phyloP scores from a whole-genome alignment of 1,140 invertebrate genomes.

The Leptinotarsa defecta region DNA sequence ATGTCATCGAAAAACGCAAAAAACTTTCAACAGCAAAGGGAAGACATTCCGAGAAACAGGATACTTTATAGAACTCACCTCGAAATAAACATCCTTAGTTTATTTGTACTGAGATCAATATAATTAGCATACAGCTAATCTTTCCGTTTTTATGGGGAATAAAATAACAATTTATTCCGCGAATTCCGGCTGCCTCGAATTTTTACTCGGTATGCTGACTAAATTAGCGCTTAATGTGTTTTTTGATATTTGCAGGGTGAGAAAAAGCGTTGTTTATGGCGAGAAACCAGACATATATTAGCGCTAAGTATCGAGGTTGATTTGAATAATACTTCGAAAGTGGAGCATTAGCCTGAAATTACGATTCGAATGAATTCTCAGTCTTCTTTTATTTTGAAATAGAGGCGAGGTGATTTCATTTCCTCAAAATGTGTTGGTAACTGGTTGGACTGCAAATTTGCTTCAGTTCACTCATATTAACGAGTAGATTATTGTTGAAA shows the following conservation, averaged over 20 bases:
- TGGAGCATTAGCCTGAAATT: conserved; percentile 16
- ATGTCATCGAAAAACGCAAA: too few relatives aligned
- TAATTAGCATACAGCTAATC: conserved; percentile 19
- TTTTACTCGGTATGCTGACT: conserved; percentile 4
- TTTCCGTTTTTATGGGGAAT: conserved; percentile 10
- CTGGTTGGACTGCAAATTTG: too few relatives aligned
- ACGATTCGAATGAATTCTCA: conserved; percentile 1
- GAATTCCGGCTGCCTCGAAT: background rate
- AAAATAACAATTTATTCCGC: conserved; percentile 15
- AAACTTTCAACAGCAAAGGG: too few relatives aligned
- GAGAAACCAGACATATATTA: conserved; percentile 10
- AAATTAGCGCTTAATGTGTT: conserved; percentile 12
- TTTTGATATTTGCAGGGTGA: background rate
- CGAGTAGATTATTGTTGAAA: too few relatives aligned
- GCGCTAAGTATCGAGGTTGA: conserved; percentile 9
- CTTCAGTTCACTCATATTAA: too few relatives aligned
- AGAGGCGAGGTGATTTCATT: background rate
- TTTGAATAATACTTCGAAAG: conserved; percentile 17
- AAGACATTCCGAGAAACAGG: background rate
- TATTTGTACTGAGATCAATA: conserved; percentile 10
- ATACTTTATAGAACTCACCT: background rate
- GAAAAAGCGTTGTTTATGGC: conserved; percentile 16
- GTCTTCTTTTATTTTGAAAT: background rate
- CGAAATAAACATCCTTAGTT: conserved; percentile 6
- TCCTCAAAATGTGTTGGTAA: too few relatives aligned